Percentiles rank a stretch among this genome's conserved stretches.
phyloP scores from a whole-genome alignment of 2,888 invertebrate species.

The Trileptium ribeirensis region DNA sequence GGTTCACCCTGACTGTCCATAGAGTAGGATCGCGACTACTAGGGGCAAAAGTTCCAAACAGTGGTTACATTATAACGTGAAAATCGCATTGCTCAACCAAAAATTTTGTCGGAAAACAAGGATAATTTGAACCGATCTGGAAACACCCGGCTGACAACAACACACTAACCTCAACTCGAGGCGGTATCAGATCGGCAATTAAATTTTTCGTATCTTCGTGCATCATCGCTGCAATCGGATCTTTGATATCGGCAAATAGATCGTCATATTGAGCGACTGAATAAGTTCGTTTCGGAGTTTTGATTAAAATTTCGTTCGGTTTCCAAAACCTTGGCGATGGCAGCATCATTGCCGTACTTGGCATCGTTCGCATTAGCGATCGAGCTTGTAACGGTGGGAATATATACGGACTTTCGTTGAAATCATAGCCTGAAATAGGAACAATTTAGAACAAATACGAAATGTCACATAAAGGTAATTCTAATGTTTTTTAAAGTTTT shows the following conservation, averaged over 20 bases:
- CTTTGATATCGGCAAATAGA: neutral
- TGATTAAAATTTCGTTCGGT: neutral
- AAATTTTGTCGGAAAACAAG: no score
- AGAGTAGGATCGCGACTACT: no score
- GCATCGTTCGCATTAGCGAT: neutral
- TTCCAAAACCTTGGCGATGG: neutral
- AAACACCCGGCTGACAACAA: no score
- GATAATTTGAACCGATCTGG: no score
- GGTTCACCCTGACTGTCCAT: no score
- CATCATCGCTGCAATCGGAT: neutral
- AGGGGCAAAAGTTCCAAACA: no score
- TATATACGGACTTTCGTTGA: neutral
- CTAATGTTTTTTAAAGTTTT: no score
- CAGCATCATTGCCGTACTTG: neutral
- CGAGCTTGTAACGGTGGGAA: neutral
- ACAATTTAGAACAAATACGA: no score
- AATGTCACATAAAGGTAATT: no score
- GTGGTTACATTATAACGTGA: no score
- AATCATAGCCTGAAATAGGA: neutral
- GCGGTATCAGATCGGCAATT: neutral
- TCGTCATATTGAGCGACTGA: neutral
- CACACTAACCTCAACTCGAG: neutral
- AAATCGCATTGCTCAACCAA: no score
- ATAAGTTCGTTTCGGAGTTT: neutral
- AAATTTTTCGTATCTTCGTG: neutral